phyloP scores from a whole-genome alignment of 2,888 invertebrate genomes.

The Frankliniella intonsa region DNA sequence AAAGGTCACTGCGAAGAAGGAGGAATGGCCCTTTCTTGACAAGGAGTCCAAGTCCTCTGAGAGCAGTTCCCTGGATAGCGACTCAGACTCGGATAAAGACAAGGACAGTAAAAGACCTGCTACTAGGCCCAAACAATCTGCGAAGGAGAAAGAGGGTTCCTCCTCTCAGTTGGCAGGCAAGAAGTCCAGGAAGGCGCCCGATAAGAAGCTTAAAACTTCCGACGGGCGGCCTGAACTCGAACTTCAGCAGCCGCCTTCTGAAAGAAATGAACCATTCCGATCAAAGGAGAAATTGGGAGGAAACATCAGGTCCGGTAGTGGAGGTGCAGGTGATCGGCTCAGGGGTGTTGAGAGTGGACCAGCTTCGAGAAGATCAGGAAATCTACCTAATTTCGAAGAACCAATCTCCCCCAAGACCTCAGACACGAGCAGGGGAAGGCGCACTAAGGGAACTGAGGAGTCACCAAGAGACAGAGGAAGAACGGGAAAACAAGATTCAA shows the following conservation, averaged over 20 bases:
- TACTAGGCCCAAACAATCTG: slow-evolving; percentile 34
- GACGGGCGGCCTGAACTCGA: slow-evolving; percentile 69
- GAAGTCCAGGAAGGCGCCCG: slow-evolving; percentile 62
- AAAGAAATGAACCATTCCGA: slow-evolving; percentile 66
- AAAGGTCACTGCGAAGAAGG: slow-evolving; percentile 37
- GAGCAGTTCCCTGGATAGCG: slow-evolving; percentile 51
- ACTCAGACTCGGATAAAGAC: slow-evolving; percentile 45
- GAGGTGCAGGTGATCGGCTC: slow-evolving; percentile 58
- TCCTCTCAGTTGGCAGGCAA: slow-evolving; percentile 44
- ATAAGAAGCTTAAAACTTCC: slow-evolving; percentile 81
- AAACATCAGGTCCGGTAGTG: slow-evolving; percentile 36
- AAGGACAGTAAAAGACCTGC: slow-evolving; percentile 37
- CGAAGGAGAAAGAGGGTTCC: slow-evolving; percentile 36
- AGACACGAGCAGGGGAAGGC: slow-evolving; percentile 19
- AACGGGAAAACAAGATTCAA: slow-evolving; percentile 42
- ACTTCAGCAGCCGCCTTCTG: slow-evolving; percentile 66
- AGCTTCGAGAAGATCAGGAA: slow-evolving; percentile 29
- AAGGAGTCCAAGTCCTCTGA: slow-evolving; percentile 67
- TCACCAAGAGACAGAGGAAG: slow-evolving; percentile 27
- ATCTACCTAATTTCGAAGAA: slow-evolving; percentile 30
- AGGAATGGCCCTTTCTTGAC: slow-evolving; percentile 76
- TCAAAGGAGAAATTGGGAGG: slow-evolving; percentile 42
- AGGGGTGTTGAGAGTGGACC: slow-evolving; percentile 55
- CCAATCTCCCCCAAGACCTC: background rate
- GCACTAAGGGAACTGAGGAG: slow-evolving; percentile 35